These are phyloP conservation scores for Paracanthobrama guichenoti DNA, from an alignment of 2,113 vertebrate species.

Conservation along the genomic window DNA sequence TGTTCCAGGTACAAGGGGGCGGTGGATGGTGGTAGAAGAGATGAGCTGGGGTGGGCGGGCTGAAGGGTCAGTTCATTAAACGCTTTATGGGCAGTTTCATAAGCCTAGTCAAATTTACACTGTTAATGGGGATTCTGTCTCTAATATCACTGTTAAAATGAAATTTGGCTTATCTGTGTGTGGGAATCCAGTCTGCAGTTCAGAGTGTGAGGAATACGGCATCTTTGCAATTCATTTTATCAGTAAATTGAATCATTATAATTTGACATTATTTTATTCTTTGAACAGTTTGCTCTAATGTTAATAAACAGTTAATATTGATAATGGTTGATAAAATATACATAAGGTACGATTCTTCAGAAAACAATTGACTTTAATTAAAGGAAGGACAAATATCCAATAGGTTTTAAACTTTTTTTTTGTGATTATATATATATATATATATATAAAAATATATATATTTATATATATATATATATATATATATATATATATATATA, in stretches of 20 bases:
- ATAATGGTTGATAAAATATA: not conserved
- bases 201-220: too few species aligned
- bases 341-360: not conserved
- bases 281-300: not conserved
- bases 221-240: not conserved
- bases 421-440: not conserved
- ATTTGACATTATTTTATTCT: not conserved
- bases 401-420: not conserved
- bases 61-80: constrained; percentile 42
- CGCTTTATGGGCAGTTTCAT: not conserved
- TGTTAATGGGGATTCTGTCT: not conserved
- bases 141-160: not conserved
- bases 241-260: not conserved
- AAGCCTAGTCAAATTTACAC: not conserved
- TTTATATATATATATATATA: too few species aligned
- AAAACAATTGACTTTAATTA: not conserved
- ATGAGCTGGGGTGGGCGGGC: constrained; percentile 21
- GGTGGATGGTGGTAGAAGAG: not conserved
- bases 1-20: constrained; percentile 47
- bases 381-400: not conserved
- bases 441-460: too few species aligned
- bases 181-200: not conserved
- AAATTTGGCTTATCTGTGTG: not conserved
- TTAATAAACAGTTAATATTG: not conserved
- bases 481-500: too few species aligned